phyloP scores from a whole-genome alignment of 2,797 vertebrate genomes.

The Eptatretus atami region DNA sequence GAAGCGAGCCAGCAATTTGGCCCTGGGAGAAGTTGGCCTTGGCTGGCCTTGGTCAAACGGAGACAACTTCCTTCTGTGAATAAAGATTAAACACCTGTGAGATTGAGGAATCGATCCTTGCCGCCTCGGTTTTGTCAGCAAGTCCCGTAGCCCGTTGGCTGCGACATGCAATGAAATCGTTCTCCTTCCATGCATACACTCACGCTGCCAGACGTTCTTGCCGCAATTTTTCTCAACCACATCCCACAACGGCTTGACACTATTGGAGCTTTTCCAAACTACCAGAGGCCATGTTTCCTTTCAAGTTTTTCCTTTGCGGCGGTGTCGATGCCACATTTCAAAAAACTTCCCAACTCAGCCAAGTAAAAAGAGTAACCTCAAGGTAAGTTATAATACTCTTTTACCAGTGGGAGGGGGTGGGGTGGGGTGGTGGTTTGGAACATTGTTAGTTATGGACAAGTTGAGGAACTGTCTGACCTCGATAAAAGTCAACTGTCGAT shows the following conservation, averaged over 20 bases:
- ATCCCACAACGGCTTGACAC: conserved; percentile 6
- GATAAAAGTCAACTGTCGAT: too few relatives aligned
- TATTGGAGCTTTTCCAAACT: background rate
- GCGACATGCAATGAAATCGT: conserved; percentile 9
- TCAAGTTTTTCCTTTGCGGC: background rate
- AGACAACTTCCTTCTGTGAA: conserved; percentile 31
- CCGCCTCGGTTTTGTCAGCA: conserved; percentile 29
- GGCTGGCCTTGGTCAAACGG: conserved; percentile 17
- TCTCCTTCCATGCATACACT: conserved; percentile 44
- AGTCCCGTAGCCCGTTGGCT: conserved; percentile 11
- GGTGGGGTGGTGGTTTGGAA: too few relatives aligned
- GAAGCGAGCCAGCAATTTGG: conserved; percentile 14
- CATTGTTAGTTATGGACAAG: too few relatives aligned
- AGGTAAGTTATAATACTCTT: too few relatives aligned
- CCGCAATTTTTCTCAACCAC: conserved; percentile 23
- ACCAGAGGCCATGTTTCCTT: background rate
- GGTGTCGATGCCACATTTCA: background rate
- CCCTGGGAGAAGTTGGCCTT: conserved; percentile 28
- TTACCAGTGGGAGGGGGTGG: too few relatives aligned
- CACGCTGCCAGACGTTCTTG: conserved; percentile 46
- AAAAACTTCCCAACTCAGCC: background rate
- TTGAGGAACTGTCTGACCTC: too few relatives aligned
- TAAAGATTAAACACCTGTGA: conserved; percentile 16
- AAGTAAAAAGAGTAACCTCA: background rate
- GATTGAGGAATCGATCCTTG: conserved; percentile 20